Evolutionary conservation across 2,797 vertebrate genomes (phyloP), one percentile per base, ranked within the genome.

Genomic region (Sebastes ruberrimus): DNA sequence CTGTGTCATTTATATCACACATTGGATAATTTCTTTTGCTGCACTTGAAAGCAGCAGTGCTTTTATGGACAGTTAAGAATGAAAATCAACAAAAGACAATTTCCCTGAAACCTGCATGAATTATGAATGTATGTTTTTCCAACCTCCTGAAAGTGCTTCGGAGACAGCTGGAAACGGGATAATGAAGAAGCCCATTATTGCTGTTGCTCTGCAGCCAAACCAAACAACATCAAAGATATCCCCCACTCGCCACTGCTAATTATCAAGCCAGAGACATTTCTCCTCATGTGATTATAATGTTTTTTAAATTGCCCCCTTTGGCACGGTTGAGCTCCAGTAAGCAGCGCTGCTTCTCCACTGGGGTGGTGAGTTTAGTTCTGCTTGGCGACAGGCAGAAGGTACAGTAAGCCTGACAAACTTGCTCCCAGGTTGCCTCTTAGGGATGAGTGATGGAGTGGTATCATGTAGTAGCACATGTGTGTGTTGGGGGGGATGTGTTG

Each of bases 211-310:
- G 71, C 69, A 74, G 82, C 78, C 86, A 86, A 82, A 85, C 71
- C 83, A 81, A 88, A 87, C 53, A 56, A 42, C 77, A 76, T 81
- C 76, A 77, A 53, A 74, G 63, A 86, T 69, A 74, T 81, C 42
- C 71, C 6, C 73, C 25, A 22, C 68, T 84, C 49, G 10, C 80
- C 53, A 35, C 75, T 73, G 76, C 80, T 92, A 85, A 89, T 94
- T 94, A 91, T 82, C 71, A 35, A 86, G 84, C 78, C 78, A 80
- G 57, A 85, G 82, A 84, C 79, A 79, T 90, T 91, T 93, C 74
- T 85, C 59, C 81, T 89, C 77, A 63, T 86, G 88, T 86, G 86
- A 89, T 91, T 84, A 84, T 87, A 84, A 87, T 91, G 81, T 83
- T 86, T 88, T 90, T 88, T 84, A 89, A 93, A 88, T 83, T 61